Percentiles rank a stretch among this genome's conserved stretches.
These are phyloP conservation scores for Masnerella sp. DNA, from an alignment of 2,888 invertebrate genomes.

Conservation along the genomic window DNA sequence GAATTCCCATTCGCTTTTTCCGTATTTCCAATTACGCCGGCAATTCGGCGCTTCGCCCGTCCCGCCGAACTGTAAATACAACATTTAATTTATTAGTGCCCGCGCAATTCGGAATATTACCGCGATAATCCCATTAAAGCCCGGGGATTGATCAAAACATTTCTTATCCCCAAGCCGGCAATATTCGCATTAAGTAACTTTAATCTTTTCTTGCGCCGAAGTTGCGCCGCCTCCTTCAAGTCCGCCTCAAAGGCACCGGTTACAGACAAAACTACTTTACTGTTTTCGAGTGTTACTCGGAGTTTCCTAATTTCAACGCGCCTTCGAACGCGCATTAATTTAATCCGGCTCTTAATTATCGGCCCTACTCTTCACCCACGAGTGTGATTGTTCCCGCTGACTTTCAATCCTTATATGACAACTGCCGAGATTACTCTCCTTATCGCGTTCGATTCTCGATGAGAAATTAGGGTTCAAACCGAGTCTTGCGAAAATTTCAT, in stretches of 20 bases:
- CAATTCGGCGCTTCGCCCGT: conserved; percentile 20
- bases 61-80: conserved; percentile 29
- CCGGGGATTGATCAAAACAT: conserved; percentile 46
- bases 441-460: conserved; percentile 21
- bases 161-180: conserved; percentile 25
- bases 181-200: conserved; percentile 47
- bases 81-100: conserved; percentile 47
- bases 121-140: conserved; percentile 45
- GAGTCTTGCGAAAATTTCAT: too few relatives aligned
- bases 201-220: conserved; percentile 44
- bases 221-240: conserved; percentile 38
- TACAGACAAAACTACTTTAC: conserved; percentile 46
- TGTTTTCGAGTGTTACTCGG: conserved; percentile 44
- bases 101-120: conserved; percentile 46
- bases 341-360: conserved; percentile 70
- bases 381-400: conserved; percentile 45
- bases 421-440: conserved; percentile 63
- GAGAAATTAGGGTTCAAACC: too few relatives aligned
- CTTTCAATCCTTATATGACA: conserved; percentile 62
- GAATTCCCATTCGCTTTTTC: conserved; percentile 22
- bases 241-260: conserved; percentile 28
- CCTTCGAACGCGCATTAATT: conserved; percentile 66
- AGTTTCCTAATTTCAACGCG: conserved; percentile 55
- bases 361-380: conserved; percentile 54
- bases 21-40: conserved; percentile 26